Evolutionary conservation across 2,797 vertebrate genomes (phyloP).

Genomic region (Enteromius unitaeniatus): DNA sequence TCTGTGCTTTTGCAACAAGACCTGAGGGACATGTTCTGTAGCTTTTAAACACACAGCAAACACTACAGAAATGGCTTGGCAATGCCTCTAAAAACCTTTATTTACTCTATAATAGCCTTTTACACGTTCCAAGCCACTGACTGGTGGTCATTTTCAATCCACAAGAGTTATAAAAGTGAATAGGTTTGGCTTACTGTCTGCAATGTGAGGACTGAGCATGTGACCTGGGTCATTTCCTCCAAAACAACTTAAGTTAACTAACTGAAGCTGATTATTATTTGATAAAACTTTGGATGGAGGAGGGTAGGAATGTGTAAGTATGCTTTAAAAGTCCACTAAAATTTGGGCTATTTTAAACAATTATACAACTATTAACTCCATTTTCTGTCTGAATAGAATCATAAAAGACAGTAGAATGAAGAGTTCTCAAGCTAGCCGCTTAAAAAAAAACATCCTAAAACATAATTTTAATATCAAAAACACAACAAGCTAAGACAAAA

Average conservation of each 20-base stretch:
- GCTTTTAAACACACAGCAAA: slow-evolving; percentile 29
- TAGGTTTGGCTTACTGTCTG: neutral
- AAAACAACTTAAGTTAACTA: neutral
- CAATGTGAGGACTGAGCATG: neutral
- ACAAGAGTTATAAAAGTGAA: neutral
- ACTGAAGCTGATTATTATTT: neutral
- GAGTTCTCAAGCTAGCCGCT: neutral
- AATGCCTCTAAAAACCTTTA: slow-evolving; percentile 8
- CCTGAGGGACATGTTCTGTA: slow-evolving; percentile 12
- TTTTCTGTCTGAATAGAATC: neutral
- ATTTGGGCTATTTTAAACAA: neutral
- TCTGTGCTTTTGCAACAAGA: slow-evolving; percentile 20
- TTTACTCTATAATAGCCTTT: slow-evolving; percentile 8
- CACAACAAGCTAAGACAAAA: neutral
- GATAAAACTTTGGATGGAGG: neutral
- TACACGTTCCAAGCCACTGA: slow-evolving; percentile 1
- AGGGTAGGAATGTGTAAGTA: neutral
- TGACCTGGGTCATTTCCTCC: neutral
- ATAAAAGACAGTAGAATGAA: neutral
- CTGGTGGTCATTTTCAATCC: neutral
- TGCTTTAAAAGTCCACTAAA: neutral
- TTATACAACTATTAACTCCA: neutral
- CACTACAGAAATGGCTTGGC: neutral
- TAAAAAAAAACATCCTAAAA: neutral
- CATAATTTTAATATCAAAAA: neutral